Evolutionary conservation across 2,888 invertebrate species (phyloP), one percentile per base, ranked within the genome.

Genomic region (Drosophila neotestacea): DNA sequence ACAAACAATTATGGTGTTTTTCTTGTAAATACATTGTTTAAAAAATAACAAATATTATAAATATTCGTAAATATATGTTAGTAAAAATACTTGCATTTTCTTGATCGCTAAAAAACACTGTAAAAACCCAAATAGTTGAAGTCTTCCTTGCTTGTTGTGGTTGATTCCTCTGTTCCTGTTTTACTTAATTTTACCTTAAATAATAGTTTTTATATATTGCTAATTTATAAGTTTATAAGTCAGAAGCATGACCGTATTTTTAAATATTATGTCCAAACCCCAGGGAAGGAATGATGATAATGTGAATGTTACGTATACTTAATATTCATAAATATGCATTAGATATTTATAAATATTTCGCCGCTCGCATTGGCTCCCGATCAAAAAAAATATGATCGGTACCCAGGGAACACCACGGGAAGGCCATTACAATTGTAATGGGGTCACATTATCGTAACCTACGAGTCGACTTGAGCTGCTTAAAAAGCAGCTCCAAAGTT

Each of bases 381-480:
- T 54, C 44, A 36, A 11, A 22, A 10, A 6, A 9, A 16, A 9
- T 52, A 4, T 36, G 58, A 62, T 62, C 54, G 46, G 62, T 46
- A 54, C 62, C 46, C 62, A 62, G 62, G 54, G 54, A 62, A 62
- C 62, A 54, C 62, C 62, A 62, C 54, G 54, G 10, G 62, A 46
- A 62, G 62, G 62, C 62, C 62, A 54, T 38, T 46, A 54, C 54
- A 62, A 54, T 30, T 11, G 62, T 46, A 54, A 62, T 62, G 62
- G 62, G 61, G 61, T 61, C 61, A 61, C 34, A 5, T n/a, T 28
- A 13, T 30, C n/a, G 30, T 47, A 47, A 58, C 44, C 52, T 51
- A 36, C 52, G 42, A 61, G 54, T 61, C 54, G 54, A 61, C 60
- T 60, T 52, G 61, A 61, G 54, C 51, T 61, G 51, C 36, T 27